Evolutionary conservation across 2,797 vertebrate genomes (phyloP).

Genomic region (Eulemur albifrons): DNA sequence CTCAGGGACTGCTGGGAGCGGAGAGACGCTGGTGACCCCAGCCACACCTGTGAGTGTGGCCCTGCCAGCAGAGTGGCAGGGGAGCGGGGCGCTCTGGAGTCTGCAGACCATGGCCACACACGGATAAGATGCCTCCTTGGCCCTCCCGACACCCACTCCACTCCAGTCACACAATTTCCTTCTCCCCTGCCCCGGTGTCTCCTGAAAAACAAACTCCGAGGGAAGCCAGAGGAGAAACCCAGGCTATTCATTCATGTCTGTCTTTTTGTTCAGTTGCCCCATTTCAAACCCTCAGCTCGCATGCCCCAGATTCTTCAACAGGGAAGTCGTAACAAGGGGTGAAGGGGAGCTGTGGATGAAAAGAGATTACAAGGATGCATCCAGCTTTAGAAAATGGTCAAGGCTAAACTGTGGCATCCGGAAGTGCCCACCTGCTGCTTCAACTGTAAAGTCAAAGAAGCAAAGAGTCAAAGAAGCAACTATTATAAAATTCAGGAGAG

Average conservation of each 20-base stretch:
- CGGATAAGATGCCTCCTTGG: neutral
- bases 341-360: neutral
- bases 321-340: neutral
- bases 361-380: neutral
- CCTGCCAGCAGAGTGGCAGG: neutral
- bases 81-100: neutral
- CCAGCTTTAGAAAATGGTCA: neutral
- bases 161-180: neutral
- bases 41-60: neutral
- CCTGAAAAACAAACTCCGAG: neutral
- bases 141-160: neutral
- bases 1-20: neutral
- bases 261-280: neutral
- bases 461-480: neutral
- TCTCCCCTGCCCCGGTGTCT: neutral
- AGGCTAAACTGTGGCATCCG: neutral
- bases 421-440: neutral
- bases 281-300: neutral
- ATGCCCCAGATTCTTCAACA: constrained; percentile 4
- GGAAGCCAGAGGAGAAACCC: neutral
- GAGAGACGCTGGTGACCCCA: neutral
- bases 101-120: neutral
- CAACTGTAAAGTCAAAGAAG: neutral
- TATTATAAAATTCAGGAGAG: neutral
- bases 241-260: neutral